These are phyloP conservation scores for Enteromius mattozi DNA, from an alignment of 2,797 vertebrate species.

Conservation along the genomic window DNA sequence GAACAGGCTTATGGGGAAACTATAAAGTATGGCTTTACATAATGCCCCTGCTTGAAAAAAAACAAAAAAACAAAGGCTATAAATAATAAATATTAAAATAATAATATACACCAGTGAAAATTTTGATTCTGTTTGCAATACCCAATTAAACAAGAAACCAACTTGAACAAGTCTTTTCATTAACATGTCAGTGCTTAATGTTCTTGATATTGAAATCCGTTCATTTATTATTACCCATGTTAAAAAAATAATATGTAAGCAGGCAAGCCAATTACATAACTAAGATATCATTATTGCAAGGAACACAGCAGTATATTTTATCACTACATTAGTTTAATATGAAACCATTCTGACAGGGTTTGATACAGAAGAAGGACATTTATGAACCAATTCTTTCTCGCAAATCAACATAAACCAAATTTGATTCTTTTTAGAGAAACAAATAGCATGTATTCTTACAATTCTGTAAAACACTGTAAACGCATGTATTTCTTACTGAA, in stretches of 20 bases:
- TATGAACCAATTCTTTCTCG: background rate
- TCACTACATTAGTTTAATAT: background rate
- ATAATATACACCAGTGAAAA: background rate
- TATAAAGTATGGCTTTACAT: background rate
- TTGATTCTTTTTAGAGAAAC: background rate
- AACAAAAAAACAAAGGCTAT: background rate
- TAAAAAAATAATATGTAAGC: background rate
- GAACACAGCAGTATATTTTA: background rate
- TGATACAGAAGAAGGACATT: background rate
- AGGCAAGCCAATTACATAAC: background rate
- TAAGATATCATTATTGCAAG: background rate
- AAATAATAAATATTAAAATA: background rate
- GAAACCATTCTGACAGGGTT: background rate
- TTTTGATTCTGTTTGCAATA: background rate
- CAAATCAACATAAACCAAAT: background rate
- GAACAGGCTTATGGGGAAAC: background rate
- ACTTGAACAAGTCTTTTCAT: background rate
- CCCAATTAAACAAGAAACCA: background rate
- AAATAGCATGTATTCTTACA: background rate
- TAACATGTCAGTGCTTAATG: background rate
- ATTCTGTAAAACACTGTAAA: background rate
- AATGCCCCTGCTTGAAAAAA: background rate
- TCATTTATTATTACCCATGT: background rate
- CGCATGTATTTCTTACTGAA: background rate
- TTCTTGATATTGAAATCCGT: background rate